phyloP scores from a whole-genome alignment of 2,113 vertebrate species.

The Brienomyrus longianalis region DNA sequence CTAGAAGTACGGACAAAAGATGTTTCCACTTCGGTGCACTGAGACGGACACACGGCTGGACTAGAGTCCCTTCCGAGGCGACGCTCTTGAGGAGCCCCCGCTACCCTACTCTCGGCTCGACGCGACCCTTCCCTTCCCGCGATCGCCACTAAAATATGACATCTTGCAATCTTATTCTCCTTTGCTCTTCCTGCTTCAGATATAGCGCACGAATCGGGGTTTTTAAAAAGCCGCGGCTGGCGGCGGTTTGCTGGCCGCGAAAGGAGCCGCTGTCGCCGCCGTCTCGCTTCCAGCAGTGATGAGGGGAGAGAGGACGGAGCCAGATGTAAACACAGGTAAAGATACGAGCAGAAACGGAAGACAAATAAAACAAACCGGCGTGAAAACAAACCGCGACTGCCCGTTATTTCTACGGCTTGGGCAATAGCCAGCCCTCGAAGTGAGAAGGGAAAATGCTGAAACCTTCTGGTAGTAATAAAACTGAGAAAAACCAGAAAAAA shows the following conservation, averaged over 20 bases:
- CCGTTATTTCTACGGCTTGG: constrained; percentile 41
- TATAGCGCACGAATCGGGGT: constrained; percentile 48
- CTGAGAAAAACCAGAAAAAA: constrained; percentile 47
- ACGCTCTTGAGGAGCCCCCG: constrained; percentile 58
- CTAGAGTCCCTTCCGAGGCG: constrained; percentile 61
- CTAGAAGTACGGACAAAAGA: constrained; percentile 38
- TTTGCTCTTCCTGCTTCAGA: constrained; percentile 33
- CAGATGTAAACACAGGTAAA: constrained; percentile 60
- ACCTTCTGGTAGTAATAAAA: constrained; percentile 47
- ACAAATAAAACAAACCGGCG: constrained; percentile 58
- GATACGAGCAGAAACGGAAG: constrained; percentile 47
- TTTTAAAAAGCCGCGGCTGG: constrained; percentile 48
- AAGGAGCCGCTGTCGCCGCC: constrained; percentile 59
- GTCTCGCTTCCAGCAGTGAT: constrained; percentile 60
- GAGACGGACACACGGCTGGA: constrained; percentile 64
- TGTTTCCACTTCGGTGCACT: constrained; percentile 49
- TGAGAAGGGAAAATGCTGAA: constrained; percentile 35
- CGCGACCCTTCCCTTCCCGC: constrained; percentile 36
- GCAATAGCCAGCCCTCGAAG: constrained; percentile 46
- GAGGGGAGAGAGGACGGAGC: constrained; percentile 65
- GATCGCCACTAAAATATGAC: constrained; percentile 48
- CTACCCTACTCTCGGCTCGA: constrained; percentile 44
- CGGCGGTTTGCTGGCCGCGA: constrained; percentile 47
- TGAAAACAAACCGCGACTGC: constrained; percentile 49
- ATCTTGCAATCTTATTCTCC: constrained; percentile 45